These are phyloP conservation scores for Drosophila testacea DNA, from an alignment of 2,888 invertebrate genomes.

Conservation along the genomic window DNA sequence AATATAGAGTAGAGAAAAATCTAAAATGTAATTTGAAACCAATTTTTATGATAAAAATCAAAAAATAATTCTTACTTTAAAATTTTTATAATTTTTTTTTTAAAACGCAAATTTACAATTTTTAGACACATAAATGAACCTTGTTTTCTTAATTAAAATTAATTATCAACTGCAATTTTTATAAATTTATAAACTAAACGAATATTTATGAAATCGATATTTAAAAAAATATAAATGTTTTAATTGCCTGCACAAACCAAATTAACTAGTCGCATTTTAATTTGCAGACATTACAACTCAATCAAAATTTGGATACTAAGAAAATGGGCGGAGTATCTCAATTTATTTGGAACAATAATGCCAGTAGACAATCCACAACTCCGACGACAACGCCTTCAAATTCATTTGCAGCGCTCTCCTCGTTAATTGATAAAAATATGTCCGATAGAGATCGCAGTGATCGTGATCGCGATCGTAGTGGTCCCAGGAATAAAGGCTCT, in stretches of 20 bases:
- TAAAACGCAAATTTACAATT: not conserved
- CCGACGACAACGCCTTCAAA: constrained; percentile 81
- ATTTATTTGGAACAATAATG: constrained; percentile 77
- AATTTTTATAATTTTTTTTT: not conserved
- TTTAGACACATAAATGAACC: no score
- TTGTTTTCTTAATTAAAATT: no score
- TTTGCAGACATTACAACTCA: constrained; percentile 59
- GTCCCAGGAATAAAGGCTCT: constrained; percentile 82
- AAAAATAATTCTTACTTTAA: no score
- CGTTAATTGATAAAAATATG: constrained; percentile 74
- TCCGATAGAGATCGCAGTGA: constrained; percentile 74
- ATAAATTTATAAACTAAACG: no score
- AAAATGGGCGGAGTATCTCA: constrained; percentile 83
- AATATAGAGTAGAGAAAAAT: no score
- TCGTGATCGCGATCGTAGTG: constrained; percentile 78
- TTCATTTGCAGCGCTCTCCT: constrained; percentile 82
- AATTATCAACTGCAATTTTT: no score
- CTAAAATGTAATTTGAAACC: no score
- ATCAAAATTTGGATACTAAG: constrained; percentile 80
- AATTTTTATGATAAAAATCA: no score
- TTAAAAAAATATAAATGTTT: no score
- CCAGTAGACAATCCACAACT: constrained; percentile 60
- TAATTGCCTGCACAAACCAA: no score
- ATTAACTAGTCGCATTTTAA: not conserved
- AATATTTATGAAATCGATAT: no score